Conservation (phyloP, 2,888 invertebrate species). For the Drosophila acutilabella region DNA sequence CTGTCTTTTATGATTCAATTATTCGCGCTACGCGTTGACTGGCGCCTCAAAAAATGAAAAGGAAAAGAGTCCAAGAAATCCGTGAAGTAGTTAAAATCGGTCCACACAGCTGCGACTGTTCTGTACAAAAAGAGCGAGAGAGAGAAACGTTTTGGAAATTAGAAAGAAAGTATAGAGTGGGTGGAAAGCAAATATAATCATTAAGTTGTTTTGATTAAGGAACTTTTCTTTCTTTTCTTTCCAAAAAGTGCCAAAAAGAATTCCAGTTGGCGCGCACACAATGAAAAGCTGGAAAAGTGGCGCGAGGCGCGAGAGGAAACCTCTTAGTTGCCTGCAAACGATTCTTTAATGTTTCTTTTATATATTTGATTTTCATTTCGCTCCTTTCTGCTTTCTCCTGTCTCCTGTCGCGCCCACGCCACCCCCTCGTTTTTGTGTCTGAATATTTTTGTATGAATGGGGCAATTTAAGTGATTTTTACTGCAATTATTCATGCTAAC, state of each 20-base stretch:
- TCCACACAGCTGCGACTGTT: slow-evolving; percentile 32
- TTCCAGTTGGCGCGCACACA: slow-evolving; percentile 13
- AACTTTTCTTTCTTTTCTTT: slow-evolving; percentile 49
- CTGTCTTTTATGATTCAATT: slow-evolving; percentile 38
- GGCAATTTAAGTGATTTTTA: slow-evolving; percentile 18
- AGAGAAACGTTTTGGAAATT: slow-evolving; percentile 38
- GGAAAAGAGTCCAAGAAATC: slow-evolving; percentile 31
- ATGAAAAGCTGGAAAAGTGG: neutral
- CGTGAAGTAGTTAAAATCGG: slow-evolving; percentile 64
- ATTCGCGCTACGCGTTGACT: slow-evolving; percentile 36
- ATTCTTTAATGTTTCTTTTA: slow-evolving; percentile 51
- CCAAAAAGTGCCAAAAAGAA: slow-evolving; percentile 62
- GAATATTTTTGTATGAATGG: slow-evolving; percentile 11
- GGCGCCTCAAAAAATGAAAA: slow-evolving; percentile 53
- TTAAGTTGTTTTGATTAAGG: slow-evolving; percentile 81
- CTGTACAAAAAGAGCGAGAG: slow-evolving; percentile 40
- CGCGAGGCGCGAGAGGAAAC: slow-evolving; percentile 1
- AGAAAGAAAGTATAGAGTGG: slow-evolving; percentile 46
- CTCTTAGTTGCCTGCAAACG: slow-evolving; percentile 27
- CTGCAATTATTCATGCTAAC: slow-evolving; percentile 21
- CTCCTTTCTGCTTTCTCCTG: slow-evolving; percentile 2
- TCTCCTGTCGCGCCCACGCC: neutral
- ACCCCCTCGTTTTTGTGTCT: neutral
- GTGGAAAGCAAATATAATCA: slow-evolving; percentile 75
- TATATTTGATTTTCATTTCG: slow-evolving; percentile 20